Base-by-base conservation (phyloP, 1,140 invertebrate genomes). In the Panulirus ornatus region DNA sequence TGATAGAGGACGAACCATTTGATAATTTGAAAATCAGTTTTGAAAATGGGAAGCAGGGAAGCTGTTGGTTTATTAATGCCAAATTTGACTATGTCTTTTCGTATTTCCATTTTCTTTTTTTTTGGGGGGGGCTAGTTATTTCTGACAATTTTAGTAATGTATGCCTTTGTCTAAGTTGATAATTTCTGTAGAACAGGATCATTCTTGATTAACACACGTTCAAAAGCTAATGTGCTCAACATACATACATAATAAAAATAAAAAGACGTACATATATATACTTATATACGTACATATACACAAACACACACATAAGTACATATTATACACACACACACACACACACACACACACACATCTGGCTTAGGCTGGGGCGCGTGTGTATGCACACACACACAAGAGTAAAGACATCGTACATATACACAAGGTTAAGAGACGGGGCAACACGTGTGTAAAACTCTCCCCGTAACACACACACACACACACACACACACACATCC, bases 1-100 rank as follows among this genome's bases (percentile, higher is more conserved):
- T 78, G 75, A 78, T 78, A 78, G 75, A 78, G 75, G 40, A 30
- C 14, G 75, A 47, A 19, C 44, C 40, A 38, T 44, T 78, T 27
- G 27, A 44, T 78, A 78, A 78, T 78, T 78, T 78, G 58, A 30
- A 27, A 42, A 22, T 19, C 16, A 30, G 58, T 66, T n/a, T 30
- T 75, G 40, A 75, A 44, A 75, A 75, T 75, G 34, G 2, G 63
- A 6, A 3, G 78, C 11, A 8, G 8, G 30, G 34, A 71, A 36
- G 66, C 16, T 44, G 40, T 27, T 22, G 22, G 40, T 47, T 47
- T 19, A 1, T 8, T 47, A 8, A 6, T 79, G 16, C 36, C 19
- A 8, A 76, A 16, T n/a, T 9, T 22, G 27, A 34, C 3, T 78
- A 34, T 40, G 19, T 78, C 42, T 42, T 38, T 44, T 71, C 1